phyloP scores from a whole-genome alignment of 2,113 vertebrate genomes.

The Bos indicus region DNA sequence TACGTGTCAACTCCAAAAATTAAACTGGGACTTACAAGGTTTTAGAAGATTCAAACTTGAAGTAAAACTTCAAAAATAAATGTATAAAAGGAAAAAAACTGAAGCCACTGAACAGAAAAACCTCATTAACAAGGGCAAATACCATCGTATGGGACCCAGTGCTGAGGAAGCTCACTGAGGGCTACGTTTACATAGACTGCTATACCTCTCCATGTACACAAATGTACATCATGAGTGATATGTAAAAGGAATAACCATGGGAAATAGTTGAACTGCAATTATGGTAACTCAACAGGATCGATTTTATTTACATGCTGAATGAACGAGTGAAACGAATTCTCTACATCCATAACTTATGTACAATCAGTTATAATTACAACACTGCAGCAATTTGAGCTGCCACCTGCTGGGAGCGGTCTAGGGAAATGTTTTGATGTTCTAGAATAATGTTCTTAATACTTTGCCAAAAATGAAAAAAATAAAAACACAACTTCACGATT shows the following conservation, averaged over 20 bases:
- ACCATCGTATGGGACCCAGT: slow-evolving; percentile 79
- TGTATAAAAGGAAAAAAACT: slow-evolving; percentile 72
- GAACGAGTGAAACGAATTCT: slow-evolving; percentile 65
- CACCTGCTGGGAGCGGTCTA: slow-evolving; percentile 58
- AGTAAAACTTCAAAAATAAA: slow-evolving; percentile 75
- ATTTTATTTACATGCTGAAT: slow-evolving; percentile 83
- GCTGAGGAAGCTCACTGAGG: slow-evolving; percentile 73
- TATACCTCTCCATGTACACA: slow-evolving; percentile 77
- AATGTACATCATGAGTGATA: slow-evolving; percentile 77
- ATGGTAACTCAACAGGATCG: slow-evolving; percentile 68
- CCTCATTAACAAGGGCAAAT: slow-evolving; percentile 76
- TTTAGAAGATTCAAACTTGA: slow-evolving; percentile 76
- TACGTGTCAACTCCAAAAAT: slow-evolving; percentile 77
- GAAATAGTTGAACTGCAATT: slow-evolving; percentile 71
- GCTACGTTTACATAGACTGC: slow-evolving; percentile 77
- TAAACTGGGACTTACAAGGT: slow-evolving; percentile 67
- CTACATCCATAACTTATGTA: slow-evolving; percentile 68
- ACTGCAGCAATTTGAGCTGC: slow-evolving; percentile 60
- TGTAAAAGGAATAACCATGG: slow-evolving; percentile 74
- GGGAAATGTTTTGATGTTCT: slow-evolving; percentile 56
- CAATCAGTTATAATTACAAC: slow-evolving; percentile 73
- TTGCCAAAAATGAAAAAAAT: slow-evolving; percentile 50
- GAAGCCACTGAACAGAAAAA: slow-evolving; percentile 73
- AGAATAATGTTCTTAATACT: slow-evolving; percentile 70
- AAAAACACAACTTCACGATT: slow-evolving; percentile 60